A percentile compares a stretch with the other conserved stretches of the same genome.
These are phyloP conservation scores for Hylaeus anthracinus DNA, from an alignment of 1,140 invertebrate species.

Conservation along the genomic window DNA sequence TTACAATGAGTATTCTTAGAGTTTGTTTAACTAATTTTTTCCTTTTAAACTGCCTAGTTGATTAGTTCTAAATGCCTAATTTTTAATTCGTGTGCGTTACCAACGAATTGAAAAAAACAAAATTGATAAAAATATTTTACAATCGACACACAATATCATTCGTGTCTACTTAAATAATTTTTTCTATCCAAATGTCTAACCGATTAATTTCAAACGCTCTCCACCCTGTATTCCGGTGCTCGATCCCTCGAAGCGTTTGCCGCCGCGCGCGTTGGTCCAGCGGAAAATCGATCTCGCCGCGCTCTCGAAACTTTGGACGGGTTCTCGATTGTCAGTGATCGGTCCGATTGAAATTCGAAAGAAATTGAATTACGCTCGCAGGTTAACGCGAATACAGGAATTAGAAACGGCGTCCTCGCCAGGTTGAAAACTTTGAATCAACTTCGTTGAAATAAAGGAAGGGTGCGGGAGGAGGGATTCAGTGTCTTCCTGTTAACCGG, in stretches of 20 bases:
- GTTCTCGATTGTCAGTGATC: slow-evolving; percentile 15
- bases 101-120: too few relatives aligned
- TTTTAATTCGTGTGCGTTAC: too few relatives aligned
- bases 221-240: background rate
- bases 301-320: slow-evolving; percentile 49
- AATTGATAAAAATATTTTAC: too few relatives aligned
- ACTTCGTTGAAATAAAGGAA: background rate
- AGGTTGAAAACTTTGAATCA: slow-evolving; percentile 8
- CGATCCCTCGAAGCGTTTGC: slow-evolving; percentile 33
- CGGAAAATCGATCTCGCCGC: slow-evolving; percentile 50
- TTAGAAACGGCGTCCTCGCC: background rate
- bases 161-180: too few relatives aligned
- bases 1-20: too few relatives aligned
- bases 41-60: too few relatives aligned
- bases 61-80: too few relatives aligned
- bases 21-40: too few relatives aligned
- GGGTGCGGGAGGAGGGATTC: too few relatives aligned
- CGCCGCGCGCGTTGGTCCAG: background rate
- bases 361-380: slow-evolving; percentile 44
- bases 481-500: background rate
- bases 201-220: background rate
- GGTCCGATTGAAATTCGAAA: slow-evolving; percentile 23
- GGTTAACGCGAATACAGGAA: background rate
- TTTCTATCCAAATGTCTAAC: too few relatives aligned
- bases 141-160: too few relatives aligned